phyloP scores from a whole-genome alignment of 2,888 invertebrate genomes.

The Serrognathus titanus region DNA sequence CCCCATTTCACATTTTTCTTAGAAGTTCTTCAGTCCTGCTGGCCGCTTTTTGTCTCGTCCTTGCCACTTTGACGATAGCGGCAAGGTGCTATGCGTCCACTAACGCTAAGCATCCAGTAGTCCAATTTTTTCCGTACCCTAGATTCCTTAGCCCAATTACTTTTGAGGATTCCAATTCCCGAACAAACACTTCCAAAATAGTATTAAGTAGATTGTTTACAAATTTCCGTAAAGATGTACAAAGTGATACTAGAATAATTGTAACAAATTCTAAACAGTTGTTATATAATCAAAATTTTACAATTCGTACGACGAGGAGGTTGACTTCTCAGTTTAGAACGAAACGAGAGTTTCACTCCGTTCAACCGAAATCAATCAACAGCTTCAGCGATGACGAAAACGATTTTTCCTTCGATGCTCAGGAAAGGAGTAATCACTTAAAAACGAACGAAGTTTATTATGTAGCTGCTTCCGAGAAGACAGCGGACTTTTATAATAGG shows the following conservation, averaged over 20 bases:
- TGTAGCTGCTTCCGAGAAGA: not conserved
- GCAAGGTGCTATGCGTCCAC: conserved; percentile 59
- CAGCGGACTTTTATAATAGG: not conserved
- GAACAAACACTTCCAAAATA: conserved; percentile 40
- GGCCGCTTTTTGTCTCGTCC: conserved; percentile 40
- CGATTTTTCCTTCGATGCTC: not conserved
- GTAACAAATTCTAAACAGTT: conserved; percentile 33
- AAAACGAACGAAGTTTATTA: not conserved
- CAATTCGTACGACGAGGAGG: conserved; percentile 13
- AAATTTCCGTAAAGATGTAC: conserved; percentile 32
- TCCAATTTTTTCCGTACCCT: conserved; percentile 25
- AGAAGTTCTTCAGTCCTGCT: conserved; percentile 36
- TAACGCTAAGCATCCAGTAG: conserved; percentile 27
- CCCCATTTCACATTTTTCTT: conserved; percentile 36
- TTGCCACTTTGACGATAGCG: conserved; percentile 55
- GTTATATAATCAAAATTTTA: conserved; percentile 32
- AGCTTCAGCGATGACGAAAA: conserved; percentile 4
- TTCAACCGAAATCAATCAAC: conserved; percentile 19
- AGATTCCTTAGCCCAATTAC: conserved; percentile 23
- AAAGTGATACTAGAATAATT: conserved; percentile 43
- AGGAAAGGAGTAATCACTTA: not conserved
- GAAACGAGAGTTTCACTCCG: conserved; percentile 27
- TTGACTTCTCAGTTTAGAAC: conserved; percentile 17
- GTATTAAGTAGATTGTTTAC: conserved; percentile 40
- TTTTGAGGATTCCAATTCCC: conserved; percentile 37